A percentile compares a stretch with the other conserved stretches of the same genome.
Conservation (phyloP, 2,113 vertebrate genomes). For the Caranx melampygus region DNA sequence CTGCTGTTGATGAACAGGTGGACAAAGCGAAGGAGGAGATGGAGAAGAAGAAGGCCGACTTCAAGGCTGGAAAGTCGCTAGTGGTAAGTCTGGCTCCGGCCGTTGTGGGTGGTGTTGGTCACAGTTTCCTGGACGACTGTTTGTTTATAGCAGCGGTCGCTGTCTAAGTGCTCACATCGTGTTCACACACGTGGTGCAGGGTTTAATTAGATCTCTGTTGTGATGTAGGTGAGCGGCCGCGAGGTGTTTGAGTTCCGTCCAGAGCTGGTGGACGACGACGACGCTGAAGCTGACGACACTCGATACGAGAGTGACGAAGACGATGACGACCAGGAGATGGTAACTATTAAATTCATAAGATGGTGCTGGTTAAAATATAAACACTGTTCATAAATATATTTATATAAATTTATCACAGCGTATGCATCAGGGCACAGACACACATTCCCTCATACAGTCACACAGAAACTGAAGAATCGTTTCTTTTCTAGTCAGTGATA, state of each 20-base stretch:
- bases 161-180: background rate
- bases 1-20: conserved; percentile 63
- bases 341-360: conserved; percentile 4
- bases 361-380: no score
- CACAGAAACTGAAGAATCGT: no score
- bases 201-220: background rate
- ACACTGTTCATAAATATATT: no score
- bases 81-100: conserved; percentile 82
- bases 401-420: no score
- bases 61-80: conserved; percentile 94
- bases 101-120: background rate
- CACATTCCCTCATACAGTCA: no score
- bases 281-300: conserved; percentile 94
- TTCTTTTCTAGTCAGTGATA: no score
- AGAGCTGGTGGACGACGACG: conserved; percentile 94
- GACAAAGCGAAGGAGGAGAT: conserved; percentile 91
- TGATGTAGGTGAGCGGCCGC: conserved; percentile 91
- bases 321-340: conserved; percentile 76
- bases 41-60: conserved; percentile 98
- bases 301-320: conserved; percentile 81
- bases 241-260: conserved; percentile 98
- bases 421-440: no score
- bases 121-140: background rate
- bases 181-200: no score
- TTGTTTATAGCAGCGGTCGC: background rate